Evolutionary conservation across 2,113 vertebrate species (phyloP), one percentile per base, ranked within the genome.

Genomic region (Apeltes quadracus): DNA sequence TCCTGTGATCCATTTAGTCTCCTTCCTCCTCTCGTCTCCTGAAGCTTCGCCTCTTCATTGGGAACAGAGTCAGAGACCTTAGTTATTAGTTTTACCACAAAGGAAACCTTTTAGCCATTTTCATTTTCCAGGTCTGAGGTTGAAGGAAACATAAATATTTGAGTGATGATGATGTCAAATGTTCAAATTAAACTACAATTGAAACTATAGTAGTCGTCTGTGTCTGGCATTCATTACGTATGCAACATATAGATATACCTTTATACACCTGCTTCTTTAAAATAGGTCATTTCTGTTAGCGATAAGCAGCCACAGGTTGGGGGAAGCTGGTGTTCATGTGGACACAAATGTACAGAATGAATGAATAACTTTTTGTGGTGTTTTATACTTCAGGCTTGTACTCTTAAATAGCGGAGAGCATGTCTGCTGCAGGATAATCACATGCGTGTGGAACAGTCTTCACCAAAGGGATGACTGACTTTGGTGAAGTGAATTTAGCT

Each of bases 181-280:
- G 92, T 93, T 92, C 77, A 92, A 93, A 93, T 93, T 93, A 93
- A 94, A 93, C 86, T 80, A 87, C 83, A 83, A 89, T 86, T 89
- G 79, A 92, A 93, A 93, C 84, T 81, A 89, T 10, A 44, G 27
- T 15, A 0, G 39, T 43, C 20, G 1, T 57, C 61, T 78, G 39
- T 65, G 25, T 84, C 88, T n/a, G 7, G 39, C 18, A 34, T 44
- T n/a, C 4, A n/a, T 65, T 2, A 16, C 27, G 14, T 57, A 4
- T 39, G 32, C 1, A 23, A 66, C 44, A n/a, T 20, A n/a, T n/a
- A n/a, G n/a, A n/a, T n/a, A n/a, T n/a, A n/a, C n/a, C n/a, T n/a
- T n/a, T n/a, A n/a, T n/a, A n/a, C n/a, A n/a, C n/a, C 3, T 44
- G 41, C 41, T 44, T 44, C 16, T 44, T 9, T n/a, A 3, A 48